phyloP scores from a whole-genome alignment of 1,140 invertebrate genomes.

The Calosoma granatense region DNA sequence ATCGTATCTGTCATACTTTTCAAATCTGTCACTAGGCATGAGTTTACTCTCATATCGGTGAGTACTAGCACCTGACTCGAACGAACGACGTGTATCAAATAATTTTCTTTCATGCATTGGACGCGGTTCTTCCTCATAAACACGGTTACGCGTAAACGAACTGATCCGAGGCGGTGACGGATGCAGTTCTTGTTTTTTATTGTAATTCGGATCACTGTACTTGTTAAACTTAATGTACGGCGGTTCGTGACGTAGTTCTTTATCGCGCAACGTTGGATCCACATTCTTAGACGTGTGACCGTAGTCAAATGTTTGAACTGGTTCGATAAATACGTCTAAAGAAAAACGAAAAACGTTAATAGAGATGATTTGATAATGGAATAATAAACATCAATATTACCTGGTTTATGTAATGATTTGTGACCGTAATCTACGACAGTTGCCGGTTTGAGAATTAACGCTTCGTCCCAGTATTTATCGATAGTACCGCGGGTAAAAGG shows the following conservation, averaged over 20 bases:
- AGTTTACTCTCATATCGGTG: too few relatives aligned
- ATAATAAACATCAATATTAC: conserved; percentile 17
- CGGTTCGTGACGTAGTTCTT: not conserved
- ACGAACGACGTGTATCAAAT: too few relatives aligned
- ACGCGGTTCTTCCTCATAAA: too few relatives aligned
- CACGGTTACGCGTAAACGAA: too few relatives aligned
- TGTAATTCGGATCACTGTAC: conserved; percentile 2
- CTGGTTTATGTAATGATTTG: conserved; percentile 32
- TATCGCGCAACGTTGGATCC: not conserved
- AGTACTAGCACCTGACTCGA: too few relatives aligned
- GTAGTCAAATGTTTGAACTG: conserved; percentile 49
- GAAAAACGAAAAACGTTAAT: conserved; percentile 16
- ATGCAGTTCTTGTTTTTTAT: conserved; percentile 15
- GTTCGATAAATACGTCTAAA: conserved; percentile 41
- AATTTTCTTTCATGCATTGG: too few relatives aligned
- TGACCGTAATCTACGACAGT: conserved; percentile 65
- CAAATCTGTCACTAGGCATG: too few relatives aligned
- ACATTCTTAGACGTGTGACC: conserved; percentile 38
- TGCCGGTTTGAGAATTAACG: conserved; percentile 37
- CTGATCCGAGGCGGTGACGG: too few relatives aligned
- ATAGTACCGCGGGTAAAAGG: conserved; percentile 13
- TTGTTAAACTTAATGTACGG: not conserved
- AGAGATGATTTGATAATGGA: not conserved
- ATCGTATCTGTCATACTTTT: too few relatives aligned
- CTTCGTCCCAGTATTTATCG: conserved; percentile 30